Evolutionary conservation across 2,797 vertebrate species (phyloP), one percentile per base, ranked within the genome.

Genomic region (Catostomus latipinnis): DNA sequence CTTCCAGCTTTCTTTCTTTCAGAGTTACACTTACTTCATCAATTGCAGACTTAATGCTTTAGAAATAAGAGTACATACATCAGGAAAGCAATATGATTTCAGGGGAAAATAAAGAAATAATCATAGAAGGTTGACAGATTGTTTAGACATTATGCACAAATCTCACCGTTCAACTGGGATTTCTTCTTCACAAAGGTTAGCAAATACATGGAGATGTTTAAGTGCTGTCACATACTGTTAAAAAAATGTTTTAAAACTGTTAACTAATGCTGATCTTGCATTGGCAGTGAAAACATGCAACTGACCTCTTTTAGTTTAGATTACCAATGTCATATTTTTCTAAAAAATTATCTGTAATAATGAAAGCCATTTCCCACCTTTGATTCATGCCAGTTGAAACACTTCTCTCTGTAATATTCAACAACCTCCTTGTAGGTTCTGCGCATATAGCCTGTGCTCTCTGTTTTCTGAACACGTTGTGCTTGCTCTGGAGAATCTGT

Each of bases 171-270:
- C 80, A 43, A 76, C 74, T 68, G 79, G 53, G 76, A 81, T 58
- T 53, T 60, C 48, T 65, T 16, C 73, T 46, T 84, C 63, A 34
- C 34, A 73, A 73, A 52, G 69, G 52, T 72, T 77, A 58, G 84
- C 71, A 45, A 84, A 84, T 0, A 83, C 22, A 8, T 83, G 76
- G 66, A 75, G 81, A 72, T 86, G 82, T 10, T 87, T 71, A 69
- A 80, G 58, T 1, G 58, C 72, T 52, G 45, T 76, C 71, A 45
- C 54, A 52, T 45, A 65, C 74, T 72, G 68, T 52, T n/a, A 14
- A 57, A 57, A 13, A 16, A 16, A 57, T 6, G 13, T 7, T 57
- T 16, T 56, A 56, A 56, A 57, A 16, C 5, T 57, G 6, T 34
- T 34, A 34, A 34, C 34, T 34, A 4, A 34, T 57, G 3, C 14